Evolutionary conservation across 1,140 invertebrate species (phyloP).

Genomic region (Drosophila pandora): DNA sequence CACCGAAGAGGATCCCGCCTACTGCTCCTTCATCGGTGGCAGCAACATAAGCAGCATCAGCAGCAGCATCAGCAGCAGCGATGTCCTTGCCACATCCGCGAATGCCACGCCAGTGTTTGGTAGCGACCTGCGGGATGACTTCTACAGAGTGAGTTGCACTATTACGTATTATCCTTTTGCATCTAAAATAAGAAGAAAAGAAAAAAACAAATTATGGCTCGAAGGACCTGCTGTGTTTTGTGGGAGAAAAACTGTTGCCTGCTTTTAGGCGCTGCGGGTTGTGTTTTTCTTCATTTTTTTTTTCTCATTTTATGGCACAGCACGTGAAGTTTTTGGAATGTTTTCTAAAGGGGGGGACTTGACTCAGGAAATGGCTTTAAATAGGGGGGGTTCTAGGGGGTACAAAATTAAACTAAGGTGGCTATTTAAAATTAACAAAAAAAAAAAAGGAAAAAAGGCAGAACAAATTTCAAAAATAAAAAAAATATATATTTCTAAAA

Average conservation of each 20-base stretch:
- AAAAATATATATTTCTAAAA: too few relatives aligned
- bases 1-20: slow-evolving; percentile 78
- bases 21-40: slow-evolving; percentile 80
- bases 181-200: background rate
- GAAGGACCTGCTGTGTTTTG: slow-evolving; percentile 36
- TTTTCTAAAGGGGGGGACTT: background rate
- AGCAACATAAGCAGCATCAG: slow-evolving; percentile 51
- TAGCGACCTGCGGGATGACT: slow-evolving; percentile 69
- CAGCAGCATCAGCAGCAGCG: slow-evolving; percentile 24
- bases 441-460: too few relatives aligned
- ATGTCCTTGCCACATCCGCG: slow-evolving; percentile 35
- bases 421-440: too few relatives aligned
- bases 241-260: slow-evolving; percentile 41
- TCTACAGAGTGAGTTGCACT: slow-evolving; percentile 67
- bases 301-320: slow-evolving; percentile 68
- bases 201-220: too few relatives aligned
- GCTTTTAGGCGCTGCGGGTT: slow-evolving; percentile 48
- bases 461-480: too few relatives aligned
- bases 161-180: background rate
- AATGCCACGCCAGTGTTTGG: slow-evolving; percentile 48
- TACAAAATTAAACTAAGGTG: too few relatives aligned
- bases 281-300: slow-evolving; percentile 14
- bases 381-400: too few relatives aligned
- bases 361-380: background rate
- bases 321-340: slow-evolving; percentile 30